phyloP scores from a whole-genome alignment of 2,113 vertebrate genomes.

The Thermophis baileyi region DNA sequence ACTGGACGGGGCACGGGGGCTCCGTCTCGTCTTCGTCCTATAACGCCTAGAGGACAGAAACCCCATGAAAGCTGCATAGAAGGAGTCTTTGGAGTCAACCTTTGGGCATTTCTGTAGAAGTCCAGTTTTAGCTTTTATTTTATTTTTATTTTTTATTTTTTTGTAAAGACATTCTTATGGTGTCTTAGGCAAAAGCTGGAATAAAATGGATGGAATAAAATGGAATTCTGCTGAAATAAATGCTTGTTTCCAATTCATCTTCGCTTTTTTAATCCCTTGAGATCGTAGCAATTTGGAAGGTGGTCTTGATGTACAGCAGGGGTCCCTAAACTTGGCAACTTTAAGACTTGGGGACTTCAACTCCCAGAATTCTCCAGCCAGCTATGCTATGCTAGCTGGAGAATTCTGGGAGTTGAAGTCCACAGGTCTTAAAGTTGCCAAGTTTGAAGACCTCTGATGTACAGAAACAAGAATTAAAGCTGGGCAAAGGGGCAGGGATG shows the following conservation, averaged over 20 bases:
- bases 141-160: constrained; percentile 46
- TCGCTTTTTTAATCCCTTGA: not conserved
- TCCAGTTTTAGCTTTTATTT: constrained; percentile 31
- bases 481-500: not conserved
- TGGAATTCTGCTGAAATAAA: not conserved
- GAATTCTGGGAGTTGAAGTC: too few relatives aligned
- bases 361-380: too few relatives aligned
- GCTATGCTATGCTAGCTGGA: too few relatives aligned
- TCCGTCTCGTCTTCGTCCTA: constrained; percentile 90
- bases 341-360: too few relatives aligned
- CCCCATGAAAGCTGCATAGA: not conserved
- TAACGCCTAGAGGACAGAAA: constrained; percentile 73
- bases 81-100: not conserved
- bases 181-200: constrained; percentile 42
- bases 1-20: constrained; percentile 95
- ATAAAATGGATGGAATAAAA: constrained; percentile 18
- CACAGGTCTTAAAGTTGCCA: too few relatives aligned
- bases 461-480: not conserved
- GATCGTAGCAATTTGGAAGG: not conserved
- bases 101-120: constrained; percentile 27
- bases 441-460: too few relatives aligned
- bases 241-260: not conserved
- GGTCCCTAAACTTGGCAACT: too few relatives aligned
- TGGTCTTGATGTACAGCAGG: not conserved
- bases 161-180: constrained; percentile 26